Evolutionary conservation across 2,113 vertebrate species (phyloP), one percentile per base, ranked within the genome.

Genomic region (Hystrix brachyura): DNA sequence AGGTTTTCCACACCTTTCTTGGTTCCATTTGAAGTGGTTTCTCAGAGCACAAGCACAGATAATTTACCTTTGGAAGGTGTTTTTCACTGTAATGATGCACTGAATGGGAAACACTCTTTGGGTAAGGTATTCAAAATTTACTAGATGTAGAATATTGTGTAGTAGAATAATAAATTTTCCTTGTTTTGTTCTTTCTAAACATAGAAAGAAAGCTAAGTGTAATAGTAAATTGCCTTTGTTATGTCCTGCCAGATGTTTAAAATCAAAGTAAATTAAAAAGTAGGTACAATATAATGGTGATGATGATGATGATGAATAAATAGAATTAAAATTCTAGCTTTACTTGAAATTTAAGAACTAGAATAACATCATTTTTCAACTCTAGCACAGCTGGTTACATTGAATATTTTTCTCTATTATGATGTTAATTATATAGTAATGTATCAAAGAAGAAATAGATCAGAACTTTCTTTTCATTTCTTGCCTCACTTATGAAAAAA

Each of bases 381-480:
- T 97, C 0, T 91, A 76, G 78, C 93, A 94, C n/a, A 27, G 64
- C 88, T 98, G 96, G 74, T 95, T 95, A 69, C 91, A 97, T 51
- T 0, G 0, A 85, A 91, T 93, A 81, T 43, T 76, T 87, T 15
- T 82, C 21, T 67, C 62, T 46, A 48, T 76, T 96, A 55, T 69
- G 19, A 81, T 97, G 59, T 96, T 98, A 93, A 96, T 98, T 96
- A 90, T 95, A 94, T 87, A 85, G n/a, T 48, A 3, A 95, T 80
- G 64, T 96, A 97, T 97, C 46, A 95, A 97, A 96, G 62, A 14
- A 91, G 46, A 65, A 79, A 74, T 93, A 96, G 21, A 51, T 96
- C 69, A 94, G 84, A 96, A 94, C 11, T 69, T 74, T 93, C 79
- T 95, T 98, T 95, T 90, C 1, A 0, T 90, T 80, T 90, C 86